phyloP scores from a whole-genome alignment of 2,113 vertebrate species.

The Hepsetus odoe region DNA sequence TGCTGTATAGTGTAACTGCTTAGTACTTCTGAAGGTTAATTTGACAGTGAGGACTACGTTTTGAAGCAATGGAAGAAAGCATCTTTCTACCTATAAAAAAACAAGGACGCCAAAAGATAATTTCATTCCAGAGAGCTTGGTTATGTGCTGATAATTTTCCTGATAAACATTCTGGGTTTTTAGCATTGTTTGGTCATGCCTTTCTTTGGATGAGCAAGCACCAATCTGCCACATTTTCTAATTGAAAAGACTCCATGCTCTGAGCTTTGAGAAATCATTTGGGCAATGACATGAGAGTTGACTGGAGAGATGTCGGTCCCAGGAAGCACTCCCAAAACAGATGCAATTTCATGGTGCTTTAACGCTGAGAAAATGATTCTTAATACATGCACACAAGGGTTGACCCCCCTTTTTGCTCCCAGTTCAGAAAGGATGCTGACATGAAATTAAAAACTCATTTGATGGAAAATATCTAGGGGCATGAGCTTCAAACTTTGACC shows the following conservation, averaged over 20 bases:
- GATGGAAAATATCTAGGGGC: conserved; percentile 43
- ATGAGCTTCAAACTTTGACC: conserved; percentile 39
- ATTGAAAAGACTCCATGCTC: conserved; percentile 53
- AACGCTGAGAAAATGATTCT: conserved; percentile 65
- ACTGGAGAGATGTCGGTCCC: conserved; percentile 55
- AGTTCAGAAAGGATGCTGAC: conserved; percentile 51
- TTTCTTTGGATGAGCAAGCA: conserved; percentile 25
- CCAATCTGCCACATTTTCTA: conserved; percentile 42
- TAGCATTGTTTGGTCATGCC: neutral
- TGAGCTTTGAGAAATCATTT: conserved; percentile 49
- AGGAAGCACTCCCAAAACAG: conserved; percentile 63
- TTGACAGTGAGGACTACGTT: neutral
- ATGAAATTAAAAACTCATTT: conserved; percentile 53
- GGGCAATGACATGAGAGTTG: conserved; percentile 54
- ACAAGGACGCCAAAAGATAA: too few species aligned
- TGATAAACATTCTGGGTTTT: neutral
- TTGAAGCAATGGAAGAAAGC: neutral
- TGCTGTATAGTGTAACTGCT: neutral
- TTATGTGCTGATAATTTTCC: neutral
- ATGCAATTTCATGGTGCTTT: conserved; percentile 75
- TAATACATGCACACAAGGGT: conserved; percentile 63
- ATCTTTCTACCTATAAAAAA: too few species aligned
- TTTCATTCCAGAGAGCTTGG: neutral
- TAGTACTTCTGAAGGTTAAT: conserved; percentile 7
- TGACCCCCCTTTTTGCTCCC: neutral